These are phyloP conservation scores for Tenodera sinensis DNA, from an alignment of 2,888 invertebrate species.

Conservation along the genomic window DNA sequence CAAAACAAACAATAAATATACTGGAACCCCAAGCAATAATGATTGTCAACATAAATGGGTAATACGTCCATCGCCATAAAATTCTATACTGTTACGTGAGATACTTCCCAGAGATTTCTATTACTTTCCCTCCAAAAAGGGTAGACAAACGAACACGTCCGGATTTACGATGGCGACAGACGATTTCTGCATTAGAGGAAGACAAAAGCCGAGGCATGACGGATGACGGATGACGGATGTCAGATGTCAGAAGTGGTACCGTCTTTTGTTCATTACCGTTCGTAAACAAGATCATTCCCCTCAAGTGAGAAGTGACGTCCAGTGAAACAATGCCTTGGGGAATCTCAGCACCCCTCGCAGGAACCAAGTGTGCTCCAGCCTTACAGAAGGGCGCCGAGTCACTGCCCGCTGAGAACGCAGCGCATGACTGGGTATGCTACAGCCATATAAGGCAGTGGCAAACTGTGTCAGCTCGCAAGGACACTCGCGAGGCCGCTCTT, in stretches of 20 bases:
- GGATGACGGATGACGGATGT: neutral
- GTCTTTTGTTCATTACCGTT: neutral
- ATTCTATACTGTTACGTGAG: too few species aligned
- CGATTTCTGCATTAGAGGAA: neutral
- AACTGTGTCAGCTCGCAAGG: neutral
- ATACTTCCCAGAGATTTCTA: too few species aligned
- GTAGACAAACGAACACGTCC: too few species aligned
- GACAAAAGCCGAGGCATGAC: neutral
- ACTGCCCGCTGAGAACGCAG: neutral
- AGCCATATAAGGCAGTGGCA: neutral
- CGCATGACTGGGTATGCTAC: neutral
- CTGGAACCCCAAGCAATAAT: too few species aligned
- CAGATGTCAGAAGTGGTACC: neutral
- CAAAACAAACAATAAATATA: too few species aligned
- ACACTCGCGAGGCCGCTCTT: neutral
- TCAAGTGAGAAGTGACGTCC: neutral
- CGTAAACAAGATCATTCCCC: neutral
- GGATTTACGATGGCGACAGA: too few species aligned
- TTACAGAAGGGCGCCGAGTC: neutral
- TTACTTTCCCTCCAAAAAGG: too few species aligned
- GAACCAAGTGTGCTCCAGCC: neutral
- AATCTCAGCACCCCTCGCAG: neutral
- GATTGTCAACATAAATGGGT: too few species aligned
- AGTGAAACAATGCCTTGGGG: neutral
- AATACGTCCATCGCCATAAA: too few species aligned